Evolutionary conservation across 1,140 invertebrate genomes (phyloP).

Genomic region (roundworm (Caenorhabditis elegans)): DNA sequence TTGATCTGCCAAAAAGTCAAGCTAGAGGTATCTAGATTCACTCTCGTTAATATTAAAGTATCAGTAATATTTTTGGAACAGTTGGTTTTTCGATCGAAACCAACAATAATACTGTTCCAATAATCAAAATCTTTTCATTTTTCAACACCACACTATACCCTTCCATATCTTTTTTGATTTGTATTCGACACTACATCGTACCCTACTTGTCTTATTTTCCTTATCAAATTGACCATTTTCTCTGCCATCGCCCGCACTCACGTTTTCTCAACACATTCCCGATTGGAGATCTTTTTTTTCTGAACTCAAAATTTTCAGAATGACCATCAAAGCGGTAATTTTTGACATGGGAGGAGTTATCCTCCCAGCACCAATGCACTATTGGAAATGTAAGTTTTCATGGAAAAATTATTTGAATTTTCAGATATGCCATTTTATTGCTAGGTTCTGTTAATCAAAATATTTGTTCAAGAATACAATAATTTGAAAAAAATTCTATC

Average conservation of each 20-base stretch:
- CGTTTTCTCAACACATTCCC: not conserved
- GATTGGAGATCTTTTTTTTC: not conserved
- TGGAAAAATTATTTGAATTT: too few relatives aligned
- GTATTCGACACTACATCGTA: not conserved
- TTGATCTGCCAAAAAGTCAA: too few relatives aligned
- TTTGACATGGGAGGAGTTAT: conserved; percentile 69
- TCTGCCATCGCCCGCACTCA: not conserved
- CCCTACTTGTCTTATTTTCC: not conserved
- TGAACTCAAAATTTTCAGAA: not conserved
- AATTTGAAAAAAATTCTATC: too few relatives aligned
- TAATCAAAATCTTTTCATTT: too few relatives aligned
- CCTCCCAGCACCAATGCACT: conserved; percentile 62
- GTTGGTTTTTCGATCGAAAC: too few relatives aligned
- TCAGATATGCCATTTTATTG: not conserved
- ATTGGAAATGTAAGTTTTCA: conserved; percentile 60
- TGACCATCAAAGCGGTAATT: conserved; percentile 65
- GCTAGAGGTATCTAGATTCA: too few relatives aligned
- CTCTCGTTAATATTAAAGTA: too few relatives aligned
- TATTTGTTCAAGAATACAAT: too few relatives aligned
- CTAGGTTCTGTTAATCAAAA: not conserved
- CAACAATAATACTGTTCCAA: too few relatives aligned
- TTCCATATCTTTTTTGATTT: too few relatives aligned
- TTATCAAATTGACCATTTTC: conserved; percentile 5
- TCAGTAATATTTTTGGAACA: too few relatives aligned
- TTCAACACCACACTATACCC: too few relatives aligned